Evolutionary conservation across 2,113 vertebrate species (phyloP).

Genomic region (Thunnus thynnus): DNA sequence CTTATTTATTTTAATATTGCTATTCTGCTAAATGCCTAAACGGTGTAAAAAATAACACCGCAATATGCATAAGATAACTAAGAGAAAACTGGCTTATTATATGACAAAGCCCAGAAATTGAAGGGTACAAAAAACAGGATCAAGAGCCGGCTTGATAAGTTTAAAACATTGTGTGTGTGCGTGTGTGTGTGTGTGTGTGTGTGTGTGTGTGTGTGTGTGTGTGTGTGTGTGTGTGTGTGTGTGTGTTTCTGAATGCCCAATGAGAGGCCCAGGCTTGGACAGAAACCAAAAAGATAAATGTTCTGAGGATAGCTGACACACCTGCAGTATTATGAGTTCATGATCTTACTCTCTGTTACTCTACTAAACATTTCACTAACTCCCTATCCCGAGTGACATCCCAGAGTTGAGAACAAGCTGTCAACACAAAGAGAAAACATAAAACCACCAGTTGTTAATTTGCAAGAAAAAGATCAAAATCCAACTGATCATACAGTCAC

Average conservation of each 20-base stretch:
- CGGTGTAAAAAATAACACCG: neutral
- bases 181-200: neutral
- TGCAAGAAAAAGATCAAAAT: slow-evolving; percentile 1
- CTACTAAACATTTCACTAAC: slow-evolving; percentile 18
- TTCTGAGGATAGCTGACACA: slow-evolving; percentile 38
- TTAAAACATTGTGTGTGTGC: slow-evolving; percentile 10
- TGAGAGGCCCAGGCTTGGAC: neutral
- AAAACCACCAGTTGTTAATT: slow-evolving; percentile 9
- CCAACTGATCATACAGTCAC: too few relatives aligned
- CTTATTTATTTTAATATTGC: too few relatives aligned
- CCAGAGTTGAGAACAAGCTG: slow-evolving; percentile 13
- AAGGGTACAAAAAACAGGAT: slow-evolving; percentile 12
- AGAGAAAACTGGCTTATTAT: neutral
- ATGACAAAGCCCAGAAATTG: slow-evolving; percentile 21
- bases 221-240: neutral
- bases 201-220: neutral
- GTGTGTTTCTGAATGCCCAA: slow-evolving; percentile 4
- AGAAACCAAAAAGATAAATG: slow-evolving; percentile 37
- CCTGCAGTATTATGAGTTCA: slow-evolving; percentile 33
- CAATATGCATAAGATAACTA: neutral
- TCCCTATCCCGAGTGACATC: neutral
- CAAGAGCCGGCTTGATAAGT: slow-evolving; percentile 28
- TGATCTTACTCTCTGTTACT: slow-evolving; percentile 31
- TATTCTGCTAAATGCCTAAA: neutral
- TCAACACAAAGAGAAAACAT: slow-evolving; percentile 15